A percentile compares a stretch with the other conserved stretches of the same genome.
phyloP scores from a whole-genome alignment of 2,113 vertebrate species.

The Mustela nigripes region DNA sequence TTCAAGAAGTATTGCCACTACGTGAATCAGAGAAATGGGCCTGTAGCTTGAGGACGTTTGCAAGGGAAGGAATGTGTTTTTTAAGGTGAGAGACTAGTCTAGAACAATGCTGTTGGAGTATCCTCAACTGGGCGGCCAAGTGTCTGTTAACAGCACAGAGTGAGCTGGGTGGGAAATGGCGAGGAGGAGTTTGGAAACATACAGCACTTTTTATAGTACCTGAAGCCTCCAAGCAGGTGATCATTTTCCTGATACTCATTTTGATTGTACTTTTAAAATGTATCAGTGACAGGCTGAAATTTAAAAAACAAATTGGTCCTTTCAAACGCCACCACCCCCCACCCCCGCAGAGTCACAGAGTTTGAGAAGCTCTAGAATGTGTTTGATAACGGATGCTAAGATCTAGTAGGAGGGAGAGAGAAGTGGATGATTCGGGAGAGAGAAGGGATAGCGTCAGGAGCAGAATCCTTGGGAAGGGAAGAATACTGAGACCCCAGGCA shows the following conservation, averaged over 20 bases:
- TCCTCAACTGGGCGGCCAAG: neutral
- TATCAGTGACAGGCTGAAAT: neutral
- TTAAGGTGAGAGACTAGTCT: neutral
- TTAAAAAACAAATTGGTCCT: neutral
- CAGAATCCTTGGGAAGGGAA: neutral
- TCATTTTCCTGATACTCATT: neutral
- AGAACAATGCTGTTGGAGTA: neutral
- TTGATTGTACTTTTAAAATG: constrained; percentile 28
- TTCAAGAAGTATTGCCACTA: neutral
- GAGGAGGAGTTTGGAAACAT: neutral
- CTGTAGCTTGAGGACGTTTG: neutral
- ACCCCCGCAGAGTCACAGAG: neutral
- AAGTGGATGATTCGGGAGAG: neutral
- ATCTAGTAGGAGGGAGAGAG: neutral
- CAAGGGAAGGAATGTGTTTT: neutral
- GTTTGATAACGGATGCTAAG: neutral
- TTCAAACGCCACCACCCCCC: neutral
- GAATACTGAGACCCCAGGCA: neutral
- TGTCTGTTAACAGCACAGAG: neutral
- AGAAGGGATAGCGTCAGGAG: neutral
- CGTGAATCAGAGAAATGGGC: neutral
- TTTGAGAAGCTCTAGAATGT: neutral
- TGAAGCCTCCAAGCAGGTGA: neutral
- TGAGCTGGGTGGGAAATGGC: neutral
- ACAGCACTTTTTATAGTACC: neutral